A percentile compares a stretch with the other conserved stretches of the same genome.
phyloP scores from a whole-genome alignment of 1,140 invertebrate species.

The Phortica variegata region DNA sequence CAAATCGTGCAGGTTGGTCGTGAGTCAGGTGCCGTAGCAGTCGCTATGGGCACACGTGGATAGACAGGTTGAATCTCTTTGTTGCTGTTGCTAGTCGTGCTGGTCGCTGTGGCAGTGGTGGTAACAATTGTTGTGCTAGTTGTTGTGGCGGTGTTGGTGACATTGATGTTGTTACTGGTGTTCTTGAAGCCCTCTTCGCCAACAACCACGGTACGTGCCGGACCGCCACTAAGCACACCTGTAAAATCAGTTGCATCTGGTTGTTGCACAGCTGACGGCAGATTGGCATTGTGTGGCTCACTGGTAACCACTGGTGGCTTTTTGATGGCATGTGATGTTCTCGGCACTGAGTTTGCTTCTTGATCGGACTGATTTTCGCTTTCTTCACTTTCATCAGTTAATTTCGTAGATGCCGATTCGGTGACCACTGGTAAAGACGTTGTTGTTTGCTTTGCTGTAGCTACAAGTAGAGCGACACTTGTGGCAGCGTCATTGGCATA shows the following conservation, averaged over 20 bases:
- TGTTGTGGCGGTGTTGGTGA: slow-evolving; percentile 37
- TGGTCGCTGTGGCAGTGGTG: background rate
- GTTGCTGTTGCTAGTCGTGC: background rate
- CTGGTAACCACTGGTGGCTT: background rate
- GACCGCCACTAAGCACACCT: slow-evolving; percentile 28
- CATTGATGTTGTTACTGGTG: slow-evolving; percentile 16
- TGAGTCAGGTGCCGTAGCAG: slow-evolving; percentile 65
- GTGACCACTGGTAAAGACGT: no score
- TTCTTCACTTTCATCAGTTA: slow-evolving; percentile 24
- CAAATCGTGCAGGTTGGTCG: slow-evolving; percentile 85
- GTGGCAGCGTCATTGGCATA: no score
- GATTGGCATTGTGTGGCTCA: slow-evolving; percentile 39
- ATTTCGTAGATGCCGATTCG: slow-evolving; percentile 1
- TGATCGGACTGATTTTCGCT: slow-evolving; percentile 15
- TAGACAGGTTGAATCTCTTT: slow-evolving; percentile 18
- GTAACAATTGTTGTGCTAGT: background rate
- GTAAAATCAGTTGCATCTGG: slow-evolving; percentile 47
- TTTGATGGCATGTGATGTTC: no score
- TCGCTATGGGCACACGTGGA: slow-evolving; percentile 24
- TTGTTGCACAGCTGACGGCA: slow-evolving; percentile 46
- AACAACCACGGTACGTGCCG: slow-evolving; percentile 39
- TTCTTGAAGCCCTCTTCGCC: slow-evolving; percentile 52
- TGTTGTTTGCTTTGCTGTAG: no score
- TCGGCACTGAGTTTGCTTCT: slow-evolving; percentile 13
- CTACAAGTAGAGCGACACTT: no score